Base-by-base conservation (phyloP, 2,888 invertebrate species). In the Himalopsyche tibetana region DNA sequence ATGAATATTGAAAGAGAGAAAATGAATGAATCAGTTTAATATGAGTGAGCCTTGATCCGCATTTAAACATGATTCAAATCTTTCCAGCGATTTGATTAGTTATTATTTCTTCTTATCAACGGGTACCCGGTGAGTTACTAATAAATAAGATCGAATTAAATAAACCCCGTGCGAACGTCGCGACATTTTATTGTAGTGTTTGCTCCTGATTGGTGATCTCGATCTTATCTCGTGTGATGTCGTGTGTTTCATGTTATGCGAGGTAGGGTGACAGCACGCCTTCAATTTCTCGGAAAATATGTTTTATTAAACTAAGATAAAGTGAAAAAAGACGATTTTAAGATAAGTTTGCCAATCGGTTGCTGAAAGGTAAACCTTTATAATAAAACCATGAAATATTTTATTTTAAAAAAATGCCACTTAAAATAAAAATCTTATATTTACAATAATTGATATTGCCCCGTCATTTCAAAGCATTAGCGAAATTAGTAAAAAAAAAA, bases 141-240 rank as follows among this genome's bases (percentile, higher is more conserved):
- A 38, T 74, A 74, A 74, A 74, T 74, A 36, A 36, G 74, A 74
- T 74, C 36, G 74, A 74, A 74, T 36, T 74, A 36, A 74, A 74
- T 74, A 74, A 74, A 74, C 55, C 79, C 84, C 84, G 84, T 84
- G 84, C 80, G 84, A 84, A 56, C 84, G 80, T 36, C 79, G 84
- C 40, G 84, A 79, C 84, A 84, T 84, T 84, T 84, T 51, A 80
- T 80, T 55, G 74, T 74, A 38, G 74, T 74, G 38, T 74, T 74
- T 74, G 69, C 69, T 74, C 15, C 69, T 74, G 74, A 74, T 74
- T 74, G 74, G 74, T 74, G 74, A 74, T 74, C 38, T 38, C 11
- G 74, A 74, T 74, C 74, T 74, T 74, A 74, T 74, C 74, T 74
- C 74, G 74, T 74, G 74, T 74, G 74, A 74, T 36, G 74, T 38